Base-by-base conservation (phyloP, 2,113 vertebrate species). In the Scartelaos histophorus region DNA sequence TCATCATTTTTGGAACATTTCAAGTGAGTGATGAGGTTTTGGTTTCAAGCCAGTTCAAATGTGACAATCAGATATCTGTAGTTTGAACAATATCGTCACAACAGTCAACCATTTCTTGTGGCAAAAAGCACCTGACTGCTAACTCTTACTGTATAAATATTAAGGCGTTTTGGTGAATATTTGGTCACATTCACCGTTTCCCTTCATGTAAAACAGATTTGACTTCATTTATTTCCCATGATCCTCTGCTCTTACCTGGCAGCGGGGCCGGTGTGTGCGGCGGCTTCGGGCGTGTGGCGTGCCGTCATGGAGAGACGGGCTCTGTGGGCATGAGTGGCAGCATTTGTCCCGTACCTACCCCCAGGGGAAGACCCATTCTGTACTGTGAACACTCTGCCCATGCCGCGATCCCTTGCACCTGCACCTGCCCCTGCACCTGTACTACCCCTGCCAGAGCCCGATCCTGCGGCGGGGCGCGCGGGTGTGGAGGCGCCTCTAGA, bases 191-290 rank as follows among this genome's bases (percentile, higher is more conserved):
- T 64, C 61, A 64, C 61, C 1, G 10, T 6, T 35, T 43, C 15
- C 21, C 43, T 66, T 66, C 35, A 47, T 46, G 19, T 7, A 22
- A 46, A 75, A 9, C 0, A 57, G 78, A 73, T 66, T 0, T 3
- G 57, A 58, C 51, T 46, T 45, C 43, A 64, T 34, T 0, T 22
- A 15, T 19, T 68, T 74, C 69, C 57, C 78, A 21, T 64, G 69
- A 22, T 75, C 17, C 73, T 24, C 69, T 1, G 65, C 21, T 90
- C 93, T 94, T 94, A 94, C 93, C 93, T 94, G 29, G 87, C 87
- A 17, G 86, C 89, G 2, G 90, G 87, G 73, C 80, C 67, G 34
- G 73, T 84, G 66, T 87, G 76, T 83, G 24, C 58, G 25, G 25
- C 58, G 3, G 58, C 58, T 15, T 22, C 85, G 15, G 80, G 70